Conservation (phyloP, 1,140 invertebrate species). For the Oryzaephilus surinamensis region DNA sequence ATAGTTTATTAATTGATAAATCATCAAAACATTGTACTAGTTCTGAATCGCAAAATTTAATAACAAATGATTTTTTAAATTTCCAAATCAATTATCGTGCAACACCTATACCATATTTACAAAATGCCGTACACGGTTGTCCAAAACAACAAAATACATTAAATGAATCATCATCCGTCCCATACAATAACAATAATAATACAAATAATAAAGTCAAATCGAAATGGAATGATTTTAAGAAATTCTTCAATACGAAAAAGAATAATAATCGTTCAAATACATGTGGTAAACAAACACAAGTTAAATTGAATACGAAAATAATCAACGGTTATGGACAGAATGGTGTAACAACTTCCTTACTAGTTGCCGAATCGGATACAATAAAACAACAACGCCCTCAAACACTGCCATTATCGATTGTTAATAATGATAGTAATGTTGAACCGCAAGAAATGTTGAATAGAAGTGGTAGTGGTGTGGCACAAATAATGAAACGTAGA, state of each 20-base stretch:
- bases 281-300: slow-evolving; percentile 42
- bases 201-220: slow-evolving; percentile 11
- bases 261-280: slow-evolving; percentile 6
- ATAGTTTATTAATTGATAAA: slow-evolving; percentile 59
- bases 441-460: slow-evolving; percentile 1
- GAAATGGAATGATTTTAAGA: slow-evolving; percentile 32
- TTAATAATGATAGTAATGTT: slow-evolving; percentile 20
- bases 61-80: slow-evolving; percentile 32
- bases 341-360: slow-evolving; percentile 29
- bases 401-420: slow-evolving; percentile 27
- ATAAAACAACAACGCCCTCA: slow-evolving; percentile 25
- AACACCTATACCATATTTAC: slow-evolving; percentile 60
- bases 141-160: slow-evolving; percentile 45
- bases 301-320: slow-evolving; percentile 34
- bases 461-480: slow-evolving; percentile 14
- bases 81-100: slow-evolving; percentile 37
- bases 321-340: slow-evolving; percentile 27
- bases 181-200: slow-evolving; percentile 20
- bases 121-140: slow-evolving; percentile 56
- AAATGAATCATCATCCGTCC: slow-evolving; percentile 11
- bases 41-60: slow-evolving; percentile 38
- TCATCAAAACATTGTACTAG: slow-evolving; percentile 48
- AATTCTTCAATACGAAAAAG: slow-evolving; percentile 28
- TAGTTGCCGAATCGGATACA: slow-evolving; percentile 21
- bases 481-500: slow-evolving; percentile 29